These are phyloP conservation scores for Nebria brevicollis DNA, from an alignment of 2,888 invertebrate species.

Conservation along the genomic window DNA sequence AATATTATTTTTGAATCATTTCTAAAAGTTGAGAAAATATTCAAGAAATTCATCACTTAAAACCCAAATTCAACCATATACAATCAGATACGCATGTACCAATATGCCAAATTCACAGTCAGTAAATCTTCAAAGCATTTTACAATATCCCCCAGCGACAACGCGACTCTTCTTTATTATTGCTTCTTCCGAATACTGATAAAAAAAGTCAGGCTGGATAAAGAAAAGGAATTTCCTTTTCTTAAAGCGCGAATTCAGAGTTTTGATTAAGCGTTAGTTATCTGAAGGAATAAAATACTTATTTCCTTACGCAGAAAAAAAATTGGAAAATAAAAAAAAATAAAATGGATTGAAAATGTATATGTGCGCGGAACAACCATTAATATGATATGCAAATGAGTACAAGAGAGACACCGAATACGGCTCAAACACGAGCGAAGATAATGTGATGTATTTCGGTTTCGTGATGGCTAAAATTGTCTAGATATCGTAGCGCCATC, in stretches of 20 bases:
- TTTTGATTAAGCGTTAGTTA: conserved; percentile 24
- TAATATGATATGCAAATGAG: conserved; percentile 54
- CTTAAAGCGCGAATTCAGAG: not conserved
- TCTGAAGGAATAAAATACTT: conserved; percentile 19
- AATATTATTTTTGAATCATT: no score
- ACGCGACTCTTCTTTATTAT: not conserved
- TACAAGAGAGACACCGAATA: conserved; percentile 42
- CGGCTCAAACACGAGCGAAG: conserved; percentile 39
- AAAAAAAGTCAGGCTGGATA: conserved; percentile 4
- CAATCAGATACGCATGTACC: not conserved
- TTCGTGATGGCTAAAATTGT: conserved; percentile 47
- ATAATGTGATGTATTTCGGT: conserved; percentile 48
- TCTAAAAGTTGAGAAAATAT: no score
- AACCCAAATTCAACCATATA: not conserved
- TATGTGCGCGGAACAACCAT: conserved; percentile 49
- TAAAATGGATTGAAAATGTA: conserved; percentile 53
- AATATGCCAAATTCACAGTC: not conserved
- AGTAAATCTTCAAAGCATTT: not conserved
- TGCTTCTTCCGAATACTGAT: not conserved
- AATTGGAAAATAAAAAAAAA: conserved; percentile 27
- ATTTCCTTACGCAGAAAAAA: conserved; percentile 15
- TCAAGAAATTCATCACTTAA: not conserved
- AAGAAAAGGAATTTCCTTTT: not conserved
- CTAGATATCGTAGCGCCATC: conserved; percentile 45
- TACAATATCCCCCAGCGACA: not conserved